Evolutionary conservation across 2,797 vertebrate species (phyloP), one percentile per base, ranked within the genome.

Genomic region (Rhadinocentrus ornatus): DNA sequence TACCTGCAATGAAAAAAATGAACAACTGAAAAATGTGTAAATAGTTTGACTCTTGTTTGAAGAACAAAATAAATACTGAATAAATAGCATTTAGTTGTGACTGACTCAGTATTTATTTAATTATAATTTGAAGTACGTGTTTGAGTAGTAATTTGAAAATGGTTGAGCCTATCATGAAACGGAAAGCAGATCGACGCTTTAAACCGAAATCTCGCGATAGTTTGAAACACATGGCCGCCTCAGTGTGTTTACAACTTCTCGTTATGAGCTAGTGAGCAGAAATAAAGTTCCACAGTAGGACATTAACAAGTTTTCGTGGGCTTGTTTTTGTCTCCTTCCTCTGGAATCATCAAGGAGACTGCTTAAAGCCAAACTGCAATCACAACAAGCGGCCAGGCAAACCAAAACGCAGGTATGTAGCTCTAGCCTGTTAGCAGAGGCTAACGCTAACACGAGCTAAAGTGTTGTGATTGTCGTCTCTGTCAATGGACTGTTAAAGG

Each of bases 31-130:
- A 89, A 81, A 88, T 78, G 83, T 87, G 93, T 95, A 94, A 87
- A 95, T 95, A 95, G 90, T 93, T 92, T 92, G 82, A 85, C 81
- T 93, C 93, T 93, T 91, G 91, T 92, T 93, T 93, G 91, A 92
- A 87, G 92, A 93, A 91, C 89, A 92, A 90, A 92, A 92, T 91
- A 91, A 93, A 93, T 90, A 93, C 80, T 79, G 86, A 92, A 93
- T 93, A 93, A 93, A 94, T 84, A 71, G 84, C 84, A 92, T 88
- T 90, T 87, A 90, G 86, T 74, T 72, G 62, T 69, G 77, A 80
- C 29, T 61, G 32, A 52, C 24, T 82, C 6, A 0, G 8, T n/a
- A 0, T 68, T 66, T 62, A 4, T 48, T 31, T 2, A 34, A 6
- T 22, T 7, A 34, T 12, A 32, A 16, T 60, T 39, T 39, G 26